Conservation (phyloP, 2,888 invertebrate species). For the Aporophyla lueneburgensis region DNA sequence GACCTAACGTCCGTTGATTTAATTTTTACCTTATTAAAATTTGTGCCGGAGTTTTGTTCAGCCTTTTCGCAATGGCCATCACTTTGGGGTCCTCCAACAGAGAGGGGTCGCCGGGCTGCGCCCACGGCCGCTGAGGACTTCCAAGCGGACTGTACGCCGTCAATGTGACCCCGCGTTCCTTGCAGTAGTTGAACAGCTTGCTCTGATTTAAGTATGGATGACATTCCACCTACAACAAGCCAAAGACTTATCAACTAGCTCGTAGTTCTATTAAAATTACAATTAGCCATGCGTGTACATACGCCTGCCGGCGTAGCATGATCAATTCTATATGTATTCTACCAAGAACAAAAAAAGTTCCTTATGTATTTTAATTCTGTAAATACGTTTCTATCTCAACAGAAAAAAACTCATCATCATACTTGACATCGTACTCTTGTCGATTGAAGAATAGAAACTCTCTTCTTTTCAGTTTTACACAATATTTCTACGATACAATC, state of each 20-base stretch:
- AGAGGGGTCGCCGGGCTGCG: conserved; percentile 89
- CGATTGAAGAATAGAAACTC: too few relatives aligned
- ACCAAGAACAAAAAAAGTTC: too few relatives aligned
- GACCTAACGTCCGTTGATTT: too few relatives aligned
- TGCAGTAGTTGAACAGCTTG: conserved; percentile 92
- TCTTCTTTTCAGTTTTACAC: too few relatives aligned
- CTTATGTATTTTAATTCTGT: too few relatives aligned
- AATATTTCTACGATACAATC: too few relatives aligned
- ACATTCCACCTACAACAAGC: conserved; percentile 89
- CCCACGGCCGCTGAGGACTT: conserved; percentile 92
- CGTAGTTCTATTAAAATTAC: not conserved
- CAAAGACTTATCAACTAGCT: conserved; percentile 4
- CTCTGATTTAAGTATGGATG: conserved; percentile 91
- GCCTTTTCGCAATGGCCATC: conserved; percentile 90
- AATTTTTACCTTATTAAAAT: conserved; percentile 91
- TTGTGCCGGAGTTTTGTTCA: conserved; percentile 92
- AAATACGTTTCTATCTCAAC: too few relatives aligned
- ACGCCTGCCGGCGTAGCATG: not conserved
- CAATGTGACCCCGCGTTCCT: conserved; percentile 90
- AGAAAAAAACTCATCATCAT: too few relatives aligned
- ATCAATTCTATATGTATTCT: too few relatives aligned
- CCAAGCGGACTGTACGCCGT: conserved; percentile 94
- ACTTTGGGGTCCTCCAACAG: conserved; percentile 91
- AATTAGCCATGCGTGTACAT: not conserved
- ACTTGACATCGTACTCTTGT: too few relatives aligned